Percentiles rank a stretch among this genome's conserved stretches.
These are phyloP conservation scores for Melanotaenia nigrans DNA, from an alignment of 2,797 vertebrate genomes.

Conservation along the genomic window DNA sequence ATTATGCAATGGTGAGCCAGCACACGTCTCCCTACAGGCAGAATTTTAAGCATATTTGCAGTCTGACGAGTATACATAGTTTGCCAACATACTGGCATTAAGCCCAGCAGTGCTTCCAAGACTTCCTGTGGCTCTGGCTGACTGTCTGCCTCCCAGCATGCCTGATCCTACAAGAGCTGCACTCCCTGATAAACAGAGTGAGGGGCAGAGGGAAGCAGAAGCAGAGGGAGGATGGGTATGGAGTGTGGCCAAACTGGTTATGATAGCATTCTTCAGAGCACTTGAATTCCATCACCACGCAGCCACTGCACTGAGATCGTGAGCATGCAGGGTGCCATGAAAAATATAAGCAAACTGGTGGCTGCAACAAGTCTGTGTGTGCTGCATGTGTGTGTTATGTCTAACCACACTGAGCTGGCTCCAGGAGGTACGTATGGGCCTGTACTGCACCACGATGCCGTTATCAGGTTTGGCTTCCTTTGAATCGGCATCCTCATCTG, in stretches of 20 bases:
- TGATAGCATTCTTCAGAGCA: slow-evolving; percentile 70
- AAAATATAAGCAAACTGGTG: slow-evolving; percentile 2
- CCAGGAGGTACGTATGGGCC: slow-evolving; percentile 91
- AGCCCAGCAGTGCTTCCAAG: slow-evolving; percentile 62
- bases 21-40: slow-evolving; percentile 48
- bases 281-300: slow-evolving; percentile 66
- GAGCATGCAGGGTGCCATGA: slow-evolving; percentile 13
- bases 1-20: slow-evolving; percentile 69
- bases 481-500: slow-evolving; percentile 90
- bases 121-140: slow-evolving; percentile 62
- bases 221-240: slow-evolving; percentile 61
- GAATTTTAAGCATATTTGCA: slow-evolving; percentile 74
- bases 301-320: slow-evolving; percentile 14
- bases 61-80: slow-evolving; percentile 55
- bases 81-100: slow-evolving; percentile 61
- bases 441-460: slow-evolving; percentile 88
- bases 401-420: slow-evolving; percentile 94
- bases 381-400: slow-evolving; percentile 45
- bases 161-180: slow-evolving; percentile 33
- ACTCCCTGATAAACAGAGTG: slow-evolving; percentile 49
- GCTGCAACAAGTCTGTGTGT: slow-evolving; percentile 15
- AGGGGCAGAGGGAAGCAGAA: slow-evolving; percentile 36
- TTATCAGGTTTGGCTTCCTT: slow-evolving; percentile 83
- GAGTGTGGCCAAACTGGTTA: slow-evolving; percentile 65
- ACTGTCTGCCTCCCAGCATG: slow-evolving; percentile 51